phyloP scores from a whole-genome alignment of 2,888 invertebrate genomes.

The Dasysyrphus albostriatus region DNA sequence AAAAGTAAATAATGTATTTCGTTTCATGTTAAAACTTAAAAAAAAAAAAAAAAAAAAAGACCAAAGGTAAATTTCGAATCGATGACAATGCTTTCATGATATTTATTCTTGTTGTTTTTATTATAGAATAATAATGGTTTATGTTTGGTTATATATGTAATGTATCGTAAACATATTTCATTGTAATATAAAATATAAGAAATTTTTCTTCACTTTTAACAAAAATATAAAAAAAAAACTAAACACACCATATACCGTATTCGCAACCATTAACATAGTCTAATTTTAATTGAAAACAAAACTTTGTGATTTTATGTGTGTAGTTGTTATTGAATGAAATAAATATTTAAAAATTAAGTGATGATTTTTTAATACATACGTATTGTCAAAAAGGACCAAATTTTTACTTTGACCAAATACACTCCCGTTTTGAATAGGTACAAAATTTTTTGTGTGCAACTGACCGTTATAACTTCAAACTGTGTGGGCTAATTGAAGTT shows the following conservation, averaged over 20 bases:
- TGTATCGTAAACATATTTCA: background rate
- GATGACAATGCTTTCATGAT: constrained; percentile 6
- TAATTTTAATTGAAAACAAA: constrained; percentile 46
- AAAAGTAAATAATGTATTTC: constrained; percentile 6
- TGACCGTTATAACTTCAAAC: no score
- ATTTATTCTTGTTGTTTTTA: constrained; percentile 39
- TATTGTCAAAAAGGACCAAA: no score
- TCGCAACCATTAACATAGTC: constrained; percentile 46
- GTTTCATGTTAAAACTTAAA: constrained; percentile 44
- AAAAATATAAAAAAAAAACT: constrained; percentile 1
- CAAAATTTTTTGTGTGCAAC: no score
- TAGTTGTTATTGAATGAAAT: constrained; percentile 68
- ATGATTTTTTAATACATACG: background rate
- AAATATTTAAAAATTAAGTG: constrained; percentile 58
- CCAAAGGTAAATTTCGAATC: constrained; percentile 68
- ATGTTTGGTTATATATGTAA: constrained; percentile 30
- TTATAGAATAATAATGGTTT: constrained; percentile 48
- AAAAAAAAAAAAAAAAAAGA: constrained; percentile 62
- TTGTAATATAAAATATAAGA: background rate
- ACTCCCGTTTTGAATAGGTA: no score
- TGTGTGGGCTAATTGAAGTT: no score
- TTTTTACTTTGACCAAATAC: no score
- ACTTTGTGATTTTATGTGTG: constrained; percentile 67
- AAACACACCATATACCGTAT: constrained; percentile 5
- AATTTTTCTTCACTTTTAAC: background rate